Conservation (phyloP, 2,888 invertebrate genomes). For the Steromphala cineraria region DNA sequence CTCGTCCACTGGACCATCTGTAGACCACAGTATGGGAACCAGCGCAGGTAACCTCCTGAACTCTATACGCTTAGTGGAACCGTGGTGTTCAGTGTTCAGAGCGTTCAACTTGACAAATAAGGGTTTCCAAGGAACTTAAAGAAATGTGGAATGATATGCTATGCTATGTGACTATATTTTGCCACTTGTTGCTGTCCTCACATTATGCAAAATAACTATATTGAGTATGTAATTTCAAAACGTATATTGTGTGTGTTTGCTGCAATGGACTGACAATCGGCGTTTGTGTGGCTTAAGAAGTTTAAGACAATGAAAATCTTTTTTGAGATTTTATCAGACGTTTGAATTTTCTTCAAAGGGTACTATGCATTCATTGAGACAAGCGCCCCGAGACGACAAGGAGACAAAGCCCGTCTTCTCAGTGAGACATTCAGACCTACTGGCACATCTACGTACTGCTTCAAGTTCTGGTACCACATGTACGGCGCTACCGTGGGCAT, state of each 20-base stretch:
- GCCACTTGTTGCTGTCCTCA: too few species aligned
- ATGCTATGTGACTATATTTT: too few species aligned
- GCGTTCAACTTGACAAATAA: not conserved
- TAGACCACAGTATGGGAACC: constrained; percentile 64
- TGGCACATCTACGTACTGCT: constrained; percentile 51
- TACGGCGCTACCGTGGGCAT: constrained; percentile 63
- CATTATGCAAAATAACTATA: too few species aligned
- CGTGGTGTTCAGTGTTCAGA: not conserved
- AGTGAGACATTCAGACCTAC: constrained; percentile 53
- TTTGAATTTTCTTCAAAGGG: constrained; percentile 27
- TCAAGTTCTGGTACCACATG: constrained; percentile 72
- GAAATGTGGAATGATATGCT: too few species aligned
- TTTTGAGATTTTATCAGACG: too few species aligned
- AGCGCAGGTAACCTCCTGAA: constrained; percentile 39
- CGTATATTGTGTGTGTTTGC: too few species aligned
- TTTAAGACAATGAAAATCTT: too few species aligned
- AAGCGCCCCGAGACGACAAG: constrained; percentile 49
- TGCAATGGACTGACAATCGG: too few species aligned
- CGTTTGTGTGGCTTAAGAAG: too few species aligned
- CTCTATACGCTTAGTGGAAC: not conserved
- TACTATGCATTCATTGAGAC: constrained; percentile 65
- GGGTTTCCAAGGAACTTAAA: too few species aligned
- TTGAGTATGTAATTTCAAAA: too few species aligned
- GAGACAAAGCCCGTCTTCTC: constrained; percentile 62
- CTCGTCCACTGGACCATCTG: constrained; percentile 58